Evolutionary conservation across 2,113 vertebrate genomes (phyloP), one percentile per base, ranked within the genome.

Genomic region (Aegotheles bennettii): DNA sequence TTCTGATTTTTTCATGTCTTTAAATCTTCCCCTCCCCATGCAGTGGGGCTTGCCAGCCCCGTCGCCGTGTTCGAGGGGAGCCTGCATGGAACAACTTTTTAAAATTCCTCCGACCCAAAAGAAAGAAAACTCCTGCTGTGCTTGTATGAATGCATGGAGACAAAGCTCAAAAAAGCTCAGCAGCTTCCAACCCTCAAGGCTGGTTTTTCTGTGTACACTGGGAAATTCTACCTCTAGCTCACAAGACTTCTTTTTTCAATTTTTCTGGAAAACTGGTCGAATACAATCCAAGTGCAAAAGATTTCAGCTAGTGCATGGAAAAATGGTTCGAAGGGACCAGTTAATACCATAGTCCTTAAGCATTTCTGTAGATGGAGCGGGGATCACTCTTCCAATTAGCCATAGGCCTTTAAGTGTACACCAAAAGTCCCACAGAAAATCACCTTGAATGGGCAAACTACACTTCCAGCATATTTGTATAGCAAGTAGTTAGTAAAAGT

Each of bases 161-260:
- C 96, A 96, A 94, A 95, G 94, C 86, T 89, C 96, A 94, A 74
- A 95, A 95, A 95, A 67, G 84, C 60, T 96, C 93, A 93, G 84
- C 93, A 94, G 92, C 95, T 93, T 96, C 92, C 93, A 96, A 42
- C 94, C 94, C 95, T 96, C 94, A 89, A 96, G 94, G 92, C 95
- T 92, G 92, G 3, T 88, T 96, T 96, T 96, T 92, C 86, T 95
- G 95, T 88, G 95, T 96, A 94, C 96, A 97, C 95, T 53, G 83
- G 92, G 92, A 95, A 95, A 93, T 84, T 87, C 73, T 96, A 85
- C 79, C 83, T 93, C 73, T 25, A 93, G 83, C 88, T 96, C 88
- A 43, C 81, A 69, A 76, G 76, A 77, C 76, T 90, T 54, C 64
- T 73, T 61, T 92, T 94, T 93, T 87, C 87, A 60, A 36, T 84